Evolutionary conservation across 1,140 invertebrate genomes (phyloP).

Genomic region (Thaumetopoea pityocampa): DNA sequence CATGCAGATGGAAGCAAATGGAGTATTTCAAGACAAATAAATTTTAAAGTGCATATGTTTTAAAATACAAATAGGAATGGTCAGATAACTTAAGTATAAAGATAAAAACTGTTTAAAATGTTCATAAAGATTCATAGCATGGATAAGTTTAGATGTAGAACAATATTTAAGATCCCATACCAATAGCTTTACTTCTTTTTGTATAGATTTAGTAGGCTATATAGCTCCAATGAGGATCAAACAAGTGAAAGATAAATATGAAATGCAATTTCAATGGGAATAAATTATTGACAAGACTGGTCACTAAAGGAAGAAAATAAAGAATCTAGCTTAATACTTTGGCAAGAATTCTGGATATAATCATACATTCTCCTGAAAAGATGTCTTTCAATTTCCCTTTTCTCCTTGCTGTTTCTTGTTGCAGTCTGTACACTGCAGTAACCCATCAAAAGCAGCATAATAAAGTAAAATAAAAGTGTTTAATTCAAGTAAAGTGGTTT

Average conservation of each 20-base stretch:
- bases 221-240: constrained; percentile 19
- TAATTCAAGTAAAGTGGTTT: constrained; percentile 60
- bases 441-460: constrained; percentile 78
- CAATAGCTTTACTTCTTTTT: constrained; percentile 17
- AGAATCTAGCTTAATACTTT: constrained; percentile 65
- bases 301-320: constrained; percentile 47
- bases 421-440: constrained; percentile 82
- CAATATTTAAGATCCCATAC: constrained; percentile 6
- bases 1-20: too few relatives aligned
- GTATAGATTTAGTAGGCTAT: constrained; percentile 16
- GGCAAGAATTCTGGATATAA: constrained; percentile 75
- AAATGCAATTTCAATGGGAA: constrained; percentile 16
- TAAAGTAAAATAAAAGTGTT: constrained; percentile 71
- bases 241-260: constrained; percentile 4
- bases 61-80: too few relatives aligned
- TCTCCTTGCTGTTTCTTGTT: constrained; percentile 82
- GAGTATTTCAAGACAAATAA: too few relatives aligned
- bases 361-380: constrained; percentile 84
- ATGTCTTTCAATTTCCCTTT: constrained; percentile 86
- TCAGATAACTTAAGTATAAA: too few relatives aligned
- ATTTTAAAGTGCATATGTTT: too few relatives aligned
- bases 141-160: constrained; percentile 4
- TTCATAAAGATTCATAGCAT: neutral
- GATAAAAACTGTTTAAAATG: too few relatives aligned
- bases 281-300: constrained; percentile 25